Base-by-base conservation (phyloP, 2,113 vertebrate genomes). In the Grammomys dolichurus region DNA sequence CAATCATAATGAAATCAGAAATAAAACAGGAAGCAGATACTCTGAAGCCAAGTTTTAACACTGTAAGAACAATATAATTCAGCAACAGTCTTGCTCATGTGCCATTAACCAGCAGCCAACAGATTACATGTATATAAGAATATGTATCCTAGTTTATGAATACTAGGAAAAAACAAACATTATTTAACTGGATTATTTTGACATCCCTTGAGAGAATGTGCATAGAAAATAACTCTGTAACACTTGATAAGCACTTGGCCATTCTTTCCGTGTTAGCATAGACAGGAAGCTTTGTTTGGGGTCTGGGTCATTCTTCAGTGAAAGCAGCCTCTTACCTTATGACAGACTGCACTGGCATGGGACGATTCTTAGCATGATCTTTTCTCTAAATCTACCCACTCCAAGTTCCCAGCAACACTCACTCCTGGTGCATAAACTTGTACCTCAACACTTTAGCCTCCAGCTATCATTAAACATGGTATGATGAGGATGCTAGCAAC, bases 41-140 rank as follows among this genome's bases (percentile, higher is more conserved):
- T 67, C 70, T 19, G 75, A 94, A 95, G n/a, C 87, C 28, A 20
- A 87, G 24, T 89, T 95, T 97, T 84, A 94, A 63, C 20, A 78
- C 0, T 56, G 10, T 89, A 51, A 90, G 20, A 94, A 81, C 54
- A 17, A 95, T 58, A 33, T 26, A 84, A 84, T 89, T 91, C 40
- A 91, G 12, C 28, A 70, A 87, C 36, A 80, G 33, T 80, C 43
- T 82, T 92, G 24, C 51, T 95, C 85, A 81, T 1, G 4, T 67
- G 24, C 3, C n/a, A 33, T 75, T 93, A 93, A 75, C 58, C 60
- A 51, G 82, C 11, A 92, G 91, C n/a, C 60, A 95, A 82, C 4
- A 75, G 14, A 17, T 67, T 40, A 56, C 73, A 56, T 33, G 12
- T 40, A 1, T 33, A 92, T 54, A 85, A 80, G 89, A 89, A 60